Evolutionary conservation across 1,140 invertebrate species (phyloP).

Genomic region (Atta cephalotes): DNA sequence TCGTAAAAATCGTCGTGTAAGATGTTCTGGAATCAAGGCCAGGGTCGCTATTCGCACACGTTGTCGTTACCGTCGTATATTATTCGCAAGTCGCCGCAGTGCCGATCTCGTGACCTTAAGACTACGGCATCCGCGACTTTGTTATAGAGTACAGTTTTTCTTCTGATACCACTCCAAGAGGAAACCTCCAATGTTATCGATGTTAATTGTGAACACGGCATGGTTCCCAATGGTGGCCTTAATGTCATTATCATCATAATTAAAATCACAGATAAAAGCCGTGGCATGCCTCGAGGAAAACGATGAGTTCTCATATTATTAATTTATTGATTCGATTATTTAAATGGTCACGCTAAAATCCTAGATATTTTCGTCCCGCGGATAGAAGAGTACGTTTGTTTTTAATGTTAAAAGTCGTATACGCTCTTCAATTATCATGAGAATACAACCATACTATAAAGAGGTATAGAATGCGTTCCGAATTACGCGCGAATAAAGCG

Average conservation of each 20-base stretch:
- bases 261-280: conserved; percentile 17
- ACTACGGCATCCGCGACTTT: conserved; percentile 26
- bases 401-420: conserved; percentile 33
- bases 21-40: conserved; percentile 70
- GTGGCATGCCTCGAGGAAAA: neutral
- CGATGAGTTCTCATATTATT: conserved; percentile 14
- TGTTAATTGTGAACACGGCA: neutral
- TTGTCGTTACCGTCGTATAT: conserved; percentile 22
- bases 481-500: too few species aligned
- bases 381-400: conserved; percentile 9
- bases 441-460: conserved; percentile 12
- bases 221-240: too few species aligned
- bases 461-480: neutral
- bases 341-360: conserved; percentile 46
- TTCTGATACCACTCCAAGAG: neutral
- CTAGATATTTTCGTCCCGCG: conserved; percentile 32
- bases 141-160: neutral
- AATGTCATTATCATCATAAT: conserved; percentile 32
- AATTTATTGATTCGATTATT: conserved; percentile 57
- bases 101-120: conserved; percentile 73
- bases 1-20: conserved; percentile 41
- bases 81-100: conserved; percentile 67
- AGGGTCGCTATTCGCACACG: conserved; percentile 62
- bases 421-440: conserved; percentile 26
- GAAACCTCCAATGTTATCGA: neutral